Conservation (phyloP, 2,113 vertebrate genomes). For the Coptodon rendalli region DNA sequence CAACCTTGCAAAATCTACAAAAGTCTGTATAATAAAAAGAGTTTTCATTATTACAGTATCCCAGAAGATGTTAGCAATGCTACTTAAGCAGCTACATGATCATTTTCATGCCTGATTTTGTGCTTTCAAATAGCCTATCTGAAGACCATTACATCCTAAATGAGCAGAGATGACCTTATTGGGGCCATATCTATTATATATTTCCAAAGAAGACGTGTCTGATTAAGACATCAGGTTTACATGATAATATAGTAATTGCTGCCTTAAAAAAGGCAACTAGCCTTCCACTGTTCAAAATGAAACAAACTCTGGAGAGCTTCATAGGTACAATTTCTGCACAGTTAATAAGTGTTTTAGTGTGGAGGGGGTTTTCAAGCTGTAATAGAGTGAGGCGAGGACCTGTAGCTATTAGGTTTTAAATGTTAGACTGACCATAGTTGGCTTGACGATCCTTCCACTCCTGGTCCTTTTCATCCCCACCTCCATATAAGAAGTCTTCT, state of each 20-base stretch:
- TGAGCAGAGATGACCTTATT: neutral
- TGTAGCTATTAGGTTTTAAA: neutral
- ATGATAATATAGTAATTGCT: neutral
- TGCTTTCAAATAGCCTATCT: neutral
- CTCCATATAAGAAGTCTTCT: conserved; percentile 69
- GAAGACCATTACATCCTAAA: neutral
- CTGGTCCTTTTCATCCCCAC: conserved; percentile 78
- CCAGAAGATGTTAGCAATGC: neutral
- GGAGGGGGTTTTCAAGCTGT: neutral
- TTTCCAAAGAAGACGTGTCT: neutral
- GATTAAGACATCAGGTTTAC: neutral
- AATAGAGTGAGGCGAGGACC: fast-evolving
- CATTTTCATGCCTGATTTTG: neutral
- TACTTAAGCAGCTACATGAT: fast-evolving
- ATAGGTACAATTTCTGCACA: neutral
- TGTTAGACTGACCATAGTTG: conserved; percentile 32
- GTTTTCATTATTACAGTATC: neutral
- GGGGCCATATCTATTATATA: neutral
- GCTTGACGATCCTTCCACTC: conserved; percentile 71
- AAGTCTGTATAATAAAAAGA: neutral
- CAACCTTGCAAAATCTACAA: neutral
- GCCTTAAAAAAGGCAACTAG: neutral
- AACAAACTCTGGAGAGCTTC: neutral
- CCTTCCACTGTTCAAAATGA: neutral
- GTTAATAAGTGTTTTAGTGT: neutral